A percentile compares a stretch with the other conserved stretches of the same genome.
Conservation (phyloP, 2,797 vertebrate species). For the Melanotaenia nigrans region DNA sequence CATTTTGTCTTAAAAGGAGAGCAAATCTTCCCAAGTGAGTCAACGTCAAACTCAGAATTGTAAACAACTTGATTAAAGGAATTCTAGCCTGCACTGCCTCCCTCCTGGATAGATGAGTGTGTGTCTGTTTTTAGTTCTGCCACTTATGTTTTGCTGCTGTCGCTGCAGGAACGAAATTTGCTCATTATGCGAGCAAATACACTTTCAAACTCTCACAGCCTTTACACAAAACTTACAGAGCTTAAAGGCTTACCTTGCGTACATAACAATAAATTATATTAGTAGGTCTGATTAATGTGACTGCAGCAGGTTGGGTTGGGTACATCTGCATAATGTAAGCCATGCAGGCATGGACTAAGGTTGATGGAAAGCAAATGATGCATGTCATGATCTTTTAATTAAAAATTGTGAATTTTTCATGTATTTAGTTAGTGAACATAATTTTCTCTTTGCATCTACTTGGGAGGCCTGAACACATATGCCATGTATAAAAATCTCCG, state of each 20-base stretch:
- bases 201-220: conserved; percentile 15
- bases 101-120: conserved; percentile 69
- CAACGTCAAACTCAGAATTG: conserved; percentile 69
- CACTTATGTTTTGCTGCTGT: conserved; percentile 65
- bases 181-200: conserved; percentile 64
- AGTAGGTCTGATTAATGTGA: conserved; percentile 63
- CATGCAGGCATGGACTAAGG: conserved; percentile 11
- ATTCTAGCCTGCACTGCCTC: conserved; percentile 66
- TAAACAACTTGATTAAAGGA: conserved; percentile 86
- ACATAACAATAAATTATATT: conserved; percentile 62
- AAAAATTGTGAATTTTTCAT: conserved; percentile 24
- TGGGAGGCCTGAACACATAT: conserved; percentile 62
- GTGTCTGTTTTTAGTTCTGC: conserved; percentile 74
- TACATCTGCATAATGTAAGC: conserved; percentile 37
- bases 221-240: conserved; percentile 29
- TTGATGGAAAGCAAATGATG: conserved; percentile 42
- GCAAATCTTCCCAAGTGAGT: conserved; percentile 78
- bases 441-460: conserved; percentile 46
- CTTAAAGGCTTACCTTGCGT: conserved; percentile 64
- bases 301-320: conserved; percentile 40
- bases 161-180: conserved; percentile 59
- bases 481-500: conserved; percentile 48
- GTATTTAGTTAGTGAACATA: conserved; percentile 21
- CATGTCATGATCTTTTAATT: conserved; percentile 34
- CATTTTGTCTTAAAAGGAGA: conserved; percentile 80